Conservation (phyloP, 2,797 vertebrate species). For the Loris lydekkerianus region DNA sequence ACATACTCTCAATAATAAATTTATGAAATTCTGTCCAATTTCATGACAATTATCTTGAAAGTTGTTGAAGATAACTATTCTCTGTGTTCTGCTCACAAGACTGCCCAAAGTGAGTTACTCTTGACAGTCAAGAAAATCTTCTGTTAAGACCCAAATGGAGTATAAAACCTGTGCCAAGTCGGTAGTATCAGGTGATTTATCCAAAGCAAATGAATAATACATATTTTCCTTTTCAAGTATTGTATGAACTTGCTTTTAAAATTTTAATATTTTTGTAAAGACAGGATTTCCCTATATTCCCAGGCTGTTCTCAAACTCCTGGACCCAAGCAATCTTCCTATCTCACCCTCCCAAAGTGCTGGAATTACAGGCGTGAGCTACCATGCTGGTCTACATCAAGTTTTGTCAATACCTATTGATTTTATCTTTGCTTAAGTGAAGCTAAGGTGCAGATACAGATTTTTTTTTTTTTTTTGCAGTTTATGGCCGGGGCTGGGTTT, state of each 20-base stretch:
- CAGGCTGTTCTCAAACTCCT: not conserved
- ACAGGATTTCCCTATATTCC: not conserved
- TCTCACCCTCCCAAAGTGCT: not conserved
- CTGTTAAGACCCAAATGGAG: not conserved
- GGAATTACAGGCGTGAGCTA: not conserved
- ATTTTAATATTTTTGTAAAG: not conserved
- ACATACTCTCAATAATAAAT: not conserved
- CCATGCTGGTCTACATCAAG: not conserved
- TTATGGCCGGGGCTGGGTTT: too few relatives aligned
- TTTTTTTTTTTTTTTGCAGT: not conserved
- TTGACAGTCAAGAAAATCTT: not conserved
- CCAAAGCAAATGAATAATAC: not conserved
- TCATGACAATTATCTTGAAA: not conserved
- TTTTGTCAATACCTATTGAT: conserved; percentile 25
- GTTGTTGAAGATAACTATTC: not conserved
- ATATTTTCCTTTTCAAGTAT: not conserved
- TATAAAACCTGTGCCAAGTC: too few relatives aligned
- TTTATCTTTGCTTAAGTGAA: conserved; percentile 29
- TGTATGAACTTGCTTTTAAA: not conserved
- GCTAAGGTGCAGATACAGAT: not conserved
- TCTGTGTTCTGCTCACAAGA: not conserved
- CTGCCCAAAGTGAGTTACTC: not conserved
- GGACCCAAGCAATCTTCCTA: not conserved
- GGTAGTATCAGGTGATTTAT: too few relatives aligned
- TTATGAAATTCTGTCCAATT: not conserved